Base-by-base conservation (phyloP, 2,888 invertebrate species). In the Agrenia bidenticulata region DNA sequence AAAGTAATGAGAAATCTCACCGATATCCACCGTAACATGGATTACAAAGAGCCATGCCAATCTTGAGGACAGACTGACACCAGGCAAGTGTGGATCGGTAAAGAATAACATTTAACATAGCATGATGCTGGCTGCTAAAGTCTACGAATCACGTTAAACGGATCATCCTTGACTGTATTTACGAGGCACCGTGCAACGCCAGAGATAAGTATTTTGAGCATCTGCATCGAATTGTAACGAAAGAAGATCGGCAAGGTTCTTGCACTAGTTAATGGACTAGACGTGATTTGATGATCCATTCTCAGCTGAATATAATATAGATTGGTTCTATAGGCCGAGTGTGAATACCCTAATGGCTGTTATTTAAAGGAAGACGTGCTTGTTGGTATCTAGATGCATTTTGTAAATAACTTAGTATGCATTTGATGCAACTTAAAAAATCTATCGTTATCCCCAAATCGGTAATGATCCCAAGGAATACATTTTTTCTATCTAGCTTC, bases 91-190 rank as follows among this genome's bases (percentile, higher is more conserved):
- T 15, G 45, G 45, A 9, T 19, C 45, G 45, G 45, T 45, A 11
- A 45, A 4, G 19, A 45, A 45, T 45, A n/a, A 19, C 15, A 45
- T 32, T 32, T 32, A 32, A 32, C 11, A 45, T 4, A 15, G 39
- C 7, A 39, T 15, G 39, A 15, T 39, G 39, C 15, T 39, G 7
- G 39, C 15, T 39, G 7, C 9, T 39, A 39, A 15, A 39, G 39
- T 15, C 15, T 7, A 15, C 39, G 7, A 11, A 7, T 11, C 39
- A 11, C 7, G n/a, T 15, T 39, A 45, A 45, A 45, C 15, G 45
- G 19, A 45, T 45, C 19, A 45, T 45, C 45, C 19, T 45, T 45
- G 45, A 45, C 45, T 45, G 19, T 19, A 45, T 45, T 45, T 45
- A 45, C 9, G 19, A 17, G 5, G n/a, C 9, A 45, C 45, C 4